These are phyloP conservation scores for Archips xylosteana DNA, from an alignment of 2,888 invertebrate genomes.

Conservation along the genomic window DNA sequence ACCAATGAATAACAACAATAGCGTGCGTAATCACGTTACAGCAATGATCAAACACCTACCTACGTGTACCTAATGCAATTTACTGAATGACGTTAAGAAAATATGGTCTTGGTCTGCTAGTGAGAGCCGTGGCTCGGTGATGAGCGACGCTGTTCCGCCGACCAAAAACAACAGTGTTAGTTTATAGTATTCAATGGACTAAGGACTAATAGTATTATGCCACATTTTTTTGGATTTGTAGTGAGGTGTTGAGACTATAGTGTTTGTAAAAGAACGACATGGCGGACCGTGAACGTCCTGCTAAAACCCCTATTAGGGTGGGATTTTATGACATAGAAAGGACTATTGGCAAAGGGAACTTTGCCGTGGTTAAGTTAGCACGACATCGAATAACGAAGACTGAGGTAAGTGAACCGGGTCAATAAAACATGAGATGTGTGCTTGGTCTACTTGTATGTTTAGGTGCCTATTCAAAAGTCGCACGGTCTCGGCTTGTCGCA, in stretches of 20 bases:
- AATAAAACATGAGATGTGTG: slow-evolving; percentile 12
- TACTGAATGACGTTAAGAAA: slow-evolving; percentile 49
- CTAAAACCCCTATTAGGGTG: slow-evolving; percentile 92
- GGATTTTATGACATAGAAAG: slow-evolving; percentile 99
- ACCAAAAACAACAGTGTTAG: slow-evolving; percentile 60
- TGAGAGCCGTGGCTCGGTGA: slow-evolving; percentile 47
- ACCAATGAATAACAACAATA: slow-evolving; percentile 53
- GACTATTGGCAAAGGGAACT: slow-evolving; percentile 99
- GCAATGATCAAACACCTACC: slow-evolving; percentile 45
- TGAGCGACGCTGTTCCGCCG: slow-evolving; percentile 40
- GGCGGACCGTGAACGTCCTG: slow-evolving; percentile 85
- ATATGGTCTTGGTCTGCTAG: slow-evolving; percentile 47
- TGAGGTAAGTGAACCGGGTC: slow-evolving; percentile 89
- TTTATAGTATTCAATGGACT: slow-evolving; percentile 37
- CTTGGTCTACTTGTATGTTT: background rate
- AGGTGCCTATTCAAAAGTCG: background rate
- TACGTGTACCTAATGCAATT: slow-evolving; percentile 48
- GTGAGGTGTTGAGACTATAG: slow-evolving; percentile 40
- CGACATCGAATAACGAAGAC: slow-evolving; percentile 99
- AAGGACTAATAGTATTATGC: slow-evolving; percentile 36
- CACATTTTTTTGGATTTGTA: slow-evolving; percentile 40
- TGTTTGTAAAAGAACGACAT: slow-evolving; percentile 70
- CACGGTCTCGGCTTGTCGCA: background rate
- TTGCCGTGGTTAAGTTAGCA: slow-evolving; percentile 99
- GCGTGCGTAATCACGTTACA: slow-evolving; percentile 47